Percentiles rank a stretch among this genome's conserved stretches.
These are phyloP conservation scores for Hermetia illucens DNA, from an alignment of 1,140 invertebrate genomes.

Conservation along the genomic window DNA sequence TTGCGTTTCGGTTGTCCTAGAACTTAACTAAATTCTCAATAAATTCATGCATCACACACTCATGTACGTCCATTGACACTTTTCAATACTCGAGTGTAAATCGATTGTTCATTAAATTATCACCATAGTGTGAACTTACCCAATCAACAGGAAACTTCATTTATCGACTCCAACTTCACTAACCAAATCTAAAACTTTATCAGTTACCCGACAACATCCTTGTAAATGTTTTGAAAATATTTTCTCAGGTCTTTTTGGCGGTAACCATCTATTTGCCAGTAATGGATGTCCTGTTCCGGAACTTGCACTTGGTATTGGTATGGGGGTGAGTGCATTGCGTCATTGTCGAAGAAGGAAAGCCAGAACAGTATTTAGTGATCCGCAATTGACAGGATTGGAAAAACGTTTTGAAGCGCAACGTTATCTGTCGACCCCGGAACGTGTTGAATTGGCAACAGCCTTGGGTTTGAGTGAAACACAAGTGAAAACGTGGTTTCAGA, in stretches of 20 bases:
- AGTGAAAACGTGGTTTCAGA: constrained; percentile 98
- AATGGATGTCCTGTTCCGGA: constrained; percentile 33
- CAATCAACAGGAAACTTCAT: background rate
- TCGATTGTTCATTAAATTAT: background rate
- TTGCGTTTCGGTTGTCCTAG: too few relatives aligned
- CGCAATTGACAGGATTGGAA: constrained; percentile 86
- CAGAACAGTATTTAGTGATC: constrained; percentile 94
- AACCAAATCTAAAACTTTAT: background rate
- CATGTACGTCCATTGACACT: background rate
- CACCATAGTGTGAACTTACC: background rate
- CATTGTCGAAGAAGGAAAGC: constrained; percentile 87
- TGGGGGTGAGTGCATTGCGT: constrained; percentile 59
- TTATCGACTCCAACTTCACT: too few relatives aligned
- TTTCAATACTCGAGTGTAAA: background rate
- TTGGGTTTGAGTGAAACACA: constrained; percentile 94
- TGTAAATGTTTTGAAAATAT: background rate
- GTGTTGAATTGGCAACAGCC: constrained; percentile 84
- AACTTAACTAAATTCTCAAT: too few relatives aligned
- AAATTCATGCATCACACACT: too few relatives aligned
- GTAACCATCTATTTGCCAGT: constrained; percentile 22
- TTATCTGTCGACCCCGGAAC: constrained; percentile 92
- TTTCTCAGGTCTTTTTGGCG: constrained; percentile 21
- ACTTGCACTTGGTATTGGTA: constrained; percentile 34
- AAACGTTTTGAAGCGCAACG: constrained; percentile 91
- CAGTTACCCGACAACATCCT: background rate